Conservation (phyloP, 2,888 invertebrate species). For the Parasteatoda lunata region DNA sequence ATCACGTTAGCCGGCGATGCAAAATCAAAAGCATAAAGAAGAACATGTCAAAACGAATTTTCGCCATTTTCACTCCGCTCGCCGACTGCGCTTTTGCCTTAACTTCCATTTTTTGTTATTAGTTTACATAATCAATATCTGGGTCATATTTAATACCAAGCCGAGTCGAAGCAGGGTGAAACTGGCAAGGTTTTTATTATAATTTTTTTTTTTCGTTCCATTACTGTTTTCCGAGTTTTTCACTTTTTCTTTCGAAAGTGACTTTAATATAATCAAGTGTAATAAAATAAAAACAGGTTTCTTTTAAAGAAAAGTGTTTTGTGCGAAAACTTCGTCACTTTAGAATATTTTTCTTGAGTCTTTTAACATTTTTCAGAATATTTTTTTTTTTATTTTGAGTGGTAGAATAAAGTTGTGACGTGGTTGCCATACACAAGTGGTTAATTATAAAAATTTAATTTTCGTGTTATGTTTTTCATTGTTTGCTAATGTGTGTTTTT, state of each 20-base stretch:
- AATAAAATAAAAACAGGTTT: conserved; percentile 7
- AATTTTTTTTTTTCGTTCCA: not conserved
- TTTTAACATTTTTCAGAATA: not conserved
- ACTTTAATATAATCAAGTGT: conserved; percentile 16
- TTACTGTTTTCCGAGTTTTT: conserved; percentile 6
- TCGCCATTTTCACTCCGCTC: not conserved
- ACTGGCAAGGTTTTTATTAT: not conserved
- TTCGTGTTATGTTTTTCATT: too few species aligned
- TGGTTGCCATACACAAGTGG: too few species aligned
- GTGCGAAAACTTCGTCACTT: too few species aligned
- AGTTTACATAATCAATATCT: conserved; percentile 37
- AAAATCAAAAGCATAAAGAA: conserved; percentile 39
- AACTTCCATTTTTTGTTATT: conserved; percentile 32
- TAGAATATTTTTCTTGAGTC: not conserved
- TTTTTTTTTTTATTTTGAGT: not conserved
- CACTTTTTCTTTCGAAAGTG: not conserved
- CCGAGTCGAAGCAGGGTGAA: not conserved
- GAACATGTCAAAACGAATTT: conserved; percentile 44
- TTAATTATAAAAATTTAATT: too few species aligned
- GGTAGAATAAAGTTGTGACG: too few species aligned
- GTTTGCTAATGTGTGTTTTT: too few species aligned
- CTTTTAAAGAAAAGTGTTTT: not conserved
- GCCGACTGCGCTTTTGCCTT: not conserved
- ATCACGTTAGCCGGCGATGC: conserved; percentile 23
- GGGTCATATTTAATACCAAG: conserved; percentile 26